These are phyloP conservation scores for Nematolebias whitei DNA, from an alignment of 2,113 vertebrate genomes.

Conservation along the genomic window DNA sequence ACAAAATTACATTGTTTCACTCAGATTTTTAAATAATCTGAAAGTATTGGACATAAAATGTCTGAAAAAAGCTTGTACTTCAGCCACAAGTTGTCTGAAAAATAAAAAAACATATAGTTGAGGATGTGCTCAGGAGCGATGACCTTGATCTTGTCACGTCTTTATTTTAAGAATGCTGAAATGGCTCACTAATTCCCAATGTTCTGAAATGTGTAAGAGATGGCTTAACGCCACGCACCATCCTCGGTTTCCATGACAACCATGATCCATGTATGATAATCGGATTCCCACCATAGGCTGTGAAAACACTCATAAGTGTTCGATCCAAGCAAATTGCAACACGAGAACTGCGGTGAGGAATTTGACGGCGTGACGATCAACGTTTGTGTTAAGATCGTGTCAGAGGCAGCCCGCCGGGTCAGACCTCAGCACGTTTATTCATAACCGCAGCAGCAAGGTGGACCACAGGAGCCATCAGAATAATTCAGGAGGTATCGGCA, in stretches of 20 bases:
- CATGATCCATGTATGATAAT: conserved; percentile 78
- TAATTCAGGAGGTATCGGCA: conserved; percentile 19
- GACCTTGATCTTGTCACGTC: conserved; percentile 43
- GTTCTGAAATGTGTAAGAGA: conserved; percentile 73
- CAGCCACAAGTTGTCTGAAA: too few relatives aligned
- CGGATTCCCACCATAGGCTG: conserved; percentile 72
- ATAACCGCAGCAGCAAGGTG: conserved; percentile 8
- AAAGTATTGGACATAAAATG: not conserved
- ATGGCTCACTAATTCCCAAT: conserved; percentile 75
- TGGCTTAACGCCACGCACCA: conserved; percentile 66
- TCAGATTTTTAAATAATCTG: not conserved
- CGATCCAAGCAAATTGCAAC: conserved; percentile 57
- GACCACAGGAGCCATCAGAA: conserved; percentile 2
- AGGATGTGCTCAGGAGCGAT: conserved; percentile 1
- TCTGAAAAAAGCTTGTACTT: too few relatives aligned
- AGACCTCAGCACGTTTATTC: conserved; percentile 34
- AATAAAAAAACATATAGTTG: not conserved
- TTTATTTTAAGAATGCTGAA: conserved; percentile 66
- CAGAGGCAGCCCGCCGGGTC: conserved; percentile 29
- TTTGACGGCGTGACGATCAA: conserved; percentile 31
- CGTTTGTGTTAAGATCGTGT: conserved; percentile 19
- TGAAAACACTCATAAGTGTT: conserved; percentile 66
- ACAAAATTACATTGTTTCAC: not conserved
- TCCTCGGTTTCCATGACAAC: conserved; percentile 82
- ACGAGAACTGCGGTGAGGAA: conserved; percentile 34